Evolutionary conservation across 2,797 vertebrate genomes (phyloP).

Genomic region (Danio jaintianensis): DNA sequence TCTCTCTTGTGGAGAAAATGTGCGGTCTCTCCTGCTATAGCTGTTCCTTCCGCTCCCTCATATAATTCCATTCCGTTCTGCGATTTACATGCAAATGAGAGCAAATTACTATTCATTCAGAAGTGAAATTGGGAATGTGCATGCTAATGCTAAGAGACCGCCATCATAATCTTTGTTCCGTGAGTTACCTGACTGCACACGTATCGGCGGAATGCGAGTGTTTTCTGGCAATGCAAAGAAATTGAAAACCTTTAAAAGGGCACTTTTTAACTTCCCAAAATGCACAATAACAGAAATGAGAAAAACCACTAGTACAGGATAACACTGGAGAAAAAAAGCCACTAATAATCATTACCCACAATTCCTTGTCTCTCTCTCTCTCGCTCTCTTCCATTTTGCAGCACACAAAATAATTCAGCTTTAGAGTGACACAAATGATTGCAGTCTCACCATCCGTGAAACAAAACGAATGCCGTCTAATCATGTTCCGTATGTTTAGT

Average conservation of each 20-base stretch:
- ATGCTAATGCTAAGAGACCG: constrained; percentile 44
- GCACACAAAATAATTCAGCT: constrained; percentile 9
- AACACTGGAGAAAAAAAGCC: neutral
- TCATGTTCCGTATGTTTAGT: constrained; percentile 13
- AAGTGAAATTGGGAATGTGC: constrained; percentile 50
- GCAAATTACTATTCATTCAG: constrained; percentile 58
- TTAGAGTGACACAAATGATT: constrained; percentile 39
- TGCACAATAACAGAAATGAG: neutral
- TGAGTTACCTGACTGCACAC: neutral
- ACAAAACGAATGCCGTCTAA: constrained; percentile 14
- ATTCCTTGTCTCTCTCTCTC: neutral
- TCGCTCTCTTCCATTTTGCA: neutral
- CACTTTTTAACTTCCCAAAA: constrained; percentile 12
- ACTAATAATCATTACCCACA: constrained; percentile 22
- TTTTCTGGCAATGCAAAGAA: neutral
- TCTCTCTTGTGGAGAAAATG: constrained; percentile 23
- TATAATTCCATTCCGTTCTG: constrained; percentile 56
- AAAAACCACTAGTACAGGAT: neutral
- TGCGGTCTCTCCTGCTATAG: constrained; percentile 1
- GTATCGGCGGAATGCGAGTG: neutral
- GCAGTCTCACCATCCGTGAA: constrained; percentile 14
- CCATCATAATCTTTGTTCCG: constrained; percentile 14
- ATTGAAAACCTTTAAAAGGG: constrained; percentile 25
- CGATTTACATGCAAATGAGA: constrained; percentile 71
- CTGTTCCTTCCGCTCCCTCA: constrained; percentile 34